Evolutionary conservation across 2,797 vertebrate species (phyloP).

Genomic region (Perodicticus potto): DNA sequence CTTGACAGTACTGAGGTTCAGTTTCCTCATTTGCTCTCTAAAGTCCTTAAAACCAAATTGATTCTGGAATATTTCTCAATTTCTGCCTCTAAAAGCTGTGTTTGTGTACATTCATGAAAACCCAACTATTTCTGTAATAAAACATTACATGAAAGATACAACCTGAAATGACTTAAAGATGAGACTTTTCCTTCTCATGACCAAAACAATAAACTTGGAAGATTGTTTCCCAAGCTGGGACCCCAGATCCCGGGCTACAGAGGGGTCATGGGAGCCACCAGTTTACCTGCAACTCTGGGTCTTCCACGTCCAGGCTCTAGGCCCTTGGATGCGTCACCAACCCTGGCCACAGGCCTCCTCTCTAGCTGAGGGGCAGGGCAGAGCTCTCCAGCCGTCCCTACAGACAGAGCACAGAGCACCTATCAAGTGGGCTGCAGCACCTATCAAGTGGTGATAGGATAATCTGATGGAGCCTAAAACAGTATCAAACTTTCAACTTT

Average conservation of each 20-base stretch:
- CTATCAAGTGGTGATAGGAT: accelerated
- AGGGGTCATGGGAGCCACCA: neutral
- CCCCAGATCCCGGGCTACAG: neutral
- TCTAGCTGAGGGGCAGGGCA: neutral
- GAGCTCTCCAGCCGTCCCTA: neutral
- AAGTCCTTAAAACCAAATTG: neutral
- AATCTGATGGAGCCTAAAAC: neutral
- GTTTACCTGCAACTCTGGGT: slow-evolving; percentile 60
- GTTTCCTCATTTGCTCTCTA: neutral
- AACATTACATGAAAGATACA: neutral
- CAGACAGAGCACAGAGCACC: neutral
- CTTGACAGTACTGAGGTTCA: neutral
- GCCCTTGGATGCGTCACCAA: neutral
- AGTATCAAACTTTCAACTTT: neutral
- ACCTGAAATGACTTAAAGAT: neutral
- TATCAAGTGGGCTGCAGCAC: accelerated
- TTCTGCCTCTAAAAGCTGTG: neutral
- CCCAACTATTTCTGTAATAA: neutral
- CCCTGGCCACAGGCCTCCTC: neutral
- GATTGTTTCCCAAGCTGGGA: neutral
- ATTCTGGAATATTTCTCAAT: neutral
- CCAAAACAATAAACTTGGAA: neutral
- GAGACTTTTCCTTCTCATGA: neutral
- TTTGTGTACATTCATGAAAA: neutral
- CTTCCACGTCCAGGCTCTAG: neutral